Evolutionary conservation across 2,888 invertebrate species (phyloP), one percentile per base, ranked within the genome.

Genomic region (Scelioninae gen. 1): DNA sequence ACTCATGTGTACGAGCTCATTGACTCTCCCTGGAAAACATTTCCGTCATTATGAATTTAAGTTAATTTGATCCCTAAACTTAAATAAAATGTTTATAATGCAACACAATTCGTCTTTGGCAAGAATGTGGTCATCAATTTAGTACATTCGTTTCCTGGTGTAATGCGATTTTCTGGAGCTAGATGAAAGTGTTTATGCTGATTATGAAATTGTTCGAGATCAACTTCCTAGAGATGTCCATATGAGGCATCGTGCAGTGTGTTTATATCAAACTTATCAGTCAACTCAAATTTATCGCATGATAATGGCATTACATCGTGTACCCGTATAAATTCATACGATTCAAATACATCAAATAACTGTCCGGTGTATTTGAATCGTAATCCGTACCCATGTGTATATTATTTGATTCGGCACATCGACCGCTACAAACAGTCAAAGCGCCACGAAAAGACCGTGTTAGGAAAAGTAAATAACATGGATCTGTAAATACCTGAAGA

Each of bases 331-430:
- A n/a, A 23, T 69, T 69, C n/a, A 47, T 32, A 5, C 32, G 0
- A n/a, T 58, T 47, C 0, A 40, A 16, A n/a, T 56, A 56, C 10
- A 69, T 11, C 9, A 56, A 10, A 47, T 47, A 58, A 4, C 32
- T 47, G 0, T 56, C 34, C 16, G 11, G 10, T 34, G 56, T 16
- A 4, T 13, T 29, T 11, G 56, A 10, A 69, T 69, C 11, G 13
- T 34, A 56, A 10, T 47, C 9, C 38, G 34, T 5, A 6, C 34
- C 45, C 56, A 69, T 69, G 16, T 13, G 56, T 8, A 6, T 0
- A 43, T 69, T 69, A 45, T 66, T 66, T 6, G 53, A 51, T 29
- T 66, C 23, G 23, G 23, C 23, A 49, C 10, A 49, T 63, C 49
- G 4, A 66, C 53, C 7, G 31, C 53, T 11, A 9, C 5, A 49